Percentiles rank a stretch among this genome's conserved stretches.
phyloP scores from a whole-genome alignment of 2,888 invertebrate species.

The Spialia ferax region DNA sequence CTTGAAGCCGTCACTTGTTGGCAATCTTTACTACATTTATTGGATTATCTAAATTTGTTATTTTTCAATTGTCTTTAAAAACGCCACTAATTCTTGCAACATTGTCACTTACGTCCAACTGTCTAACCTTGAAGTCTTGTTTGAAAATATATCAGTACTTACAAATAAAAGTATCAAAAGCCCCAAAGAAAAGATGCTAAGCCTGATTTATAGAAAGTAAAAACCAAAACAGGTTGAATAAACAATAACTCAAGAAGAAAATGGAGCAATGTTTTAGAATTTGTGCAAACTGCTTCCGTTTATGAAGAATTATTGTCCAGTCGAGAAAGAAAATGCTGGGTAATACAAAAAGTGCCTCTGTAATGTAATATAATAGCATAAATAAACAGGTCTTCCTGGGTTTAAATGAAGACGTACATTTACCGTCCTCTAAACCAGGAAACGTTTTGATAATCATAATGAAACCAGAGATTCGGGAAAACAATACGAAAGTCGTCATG shows the following conservation, averaged over 20 bases:
- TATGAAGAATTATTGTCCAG: not conserved
- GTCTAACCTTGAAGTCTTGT: no score
- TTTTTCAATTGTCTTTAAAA: not conserved
- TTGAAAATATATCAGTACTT: no score
- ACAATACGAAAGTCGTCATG: constrained; percentile 9
- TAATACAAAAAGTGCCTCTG: not conserved
- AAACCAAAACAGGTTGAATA: not conserved
- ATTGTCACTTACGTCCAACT: not conserved
- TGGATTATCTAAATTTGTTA: no score
- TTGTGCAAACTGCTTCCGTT: not conserved
- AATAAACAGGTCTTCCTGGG: no score
- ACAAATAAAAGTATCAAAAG: no score
- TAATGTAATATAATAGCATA: not conserved
- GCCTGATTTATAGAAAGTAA: not conserved
- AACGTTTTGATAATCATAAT: constrained; percentile 7
- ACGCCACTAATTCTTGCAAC: no score
- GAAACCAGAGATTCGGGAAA: constrained; percentile 13
- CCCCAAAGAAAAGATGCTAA: not conserved
- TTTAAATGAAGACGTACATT: not conserved
- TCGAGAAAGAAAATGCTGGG: not conserved
- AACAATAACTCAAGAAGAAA: not conserved
- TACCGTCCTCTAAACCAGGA: not conserved
- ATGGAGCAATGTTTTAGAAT: not conserved
- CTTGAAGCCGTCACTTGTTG: constrained; percentile 25
- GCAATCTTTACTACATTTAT: not conserved